Conservation (phyloP, 2,888 invertebrate species). For the Ischnus inquisitorius region DNA sequence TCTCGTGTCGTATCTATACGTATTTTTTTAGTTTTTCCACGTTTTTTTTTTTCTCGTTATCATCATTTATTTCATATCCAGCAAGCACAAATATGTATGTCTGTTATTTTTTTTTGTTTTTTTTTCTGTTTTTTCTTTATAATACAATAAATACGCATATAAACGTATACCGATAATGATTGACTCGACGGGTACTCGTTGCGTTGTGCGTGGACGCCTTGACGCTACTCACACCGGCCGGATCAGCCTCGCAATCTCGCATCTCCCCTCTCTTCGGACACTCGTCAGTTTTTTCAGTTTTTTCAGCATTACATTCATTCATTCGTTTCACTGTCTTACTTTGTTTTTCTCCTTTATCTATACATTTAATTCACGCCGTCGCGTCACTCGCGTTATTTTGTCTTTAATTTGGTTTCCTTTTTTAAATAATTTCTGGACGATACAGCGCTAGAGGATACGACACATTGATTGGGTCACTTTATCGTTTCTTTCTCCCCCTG, state of each 20-base stretch:
- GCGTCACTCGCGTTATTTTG: slow-evolving; percentile 43
- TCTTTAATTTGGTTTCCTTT: slow-evolving; percentile 66
- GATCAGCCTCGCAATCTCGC: slow-evolving; percentile 30
- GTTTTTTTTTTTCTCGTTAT: slow-evolving; percentile 36
- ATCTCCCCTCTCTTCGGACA: slow-evolving; percentile 17
- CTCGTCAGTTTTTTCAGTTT: slow-evolving; percentile 14
- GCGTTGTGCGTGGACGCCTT: slow-evolving; percentile 42
- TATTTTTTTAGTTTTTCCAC: slow-evolving; percentile 28
- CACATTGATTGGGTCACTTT: slow-evolving; percentile 56
- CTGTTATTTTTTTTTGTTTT: slow-evolving; percentile 68
- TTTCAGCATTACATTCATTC: slow-evolving; percentile 21
- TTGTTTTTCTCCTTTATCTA: slow-evolving; percentile 11
- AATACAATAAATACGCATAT: slow-evolving; percentile 65
- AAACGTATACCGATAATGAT: slow-evolving; percentile 70
- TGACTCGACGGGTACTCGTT: slow-evolving; percentile 62
- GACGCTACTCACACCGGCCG: slow-evolving; percentile 50
- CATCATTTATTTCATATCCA: slow-evolving; percentile 78
- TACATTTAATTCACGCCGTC: slow-evolving; percentile 39
- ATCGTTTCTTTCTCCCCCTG: slow-evolving; percentile 25
- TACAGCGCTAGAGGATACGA: slow-evolving; percentile 55
- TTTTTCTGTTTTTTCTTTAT: slow-evolving; percentile 41
- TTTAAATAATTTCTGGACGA: slow-evolving; percentile 58
- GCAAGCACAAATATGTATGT: slow-evolving; percentile 82
- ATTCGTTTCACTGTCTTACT: slow-evolving; percentile 27
- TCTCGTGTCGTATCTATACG: slow-evolving; percentile 72